phyloP scores from a whole-genome alignment of 2,113 vertebrate species.

The Percopsis transmontana region DNA sequence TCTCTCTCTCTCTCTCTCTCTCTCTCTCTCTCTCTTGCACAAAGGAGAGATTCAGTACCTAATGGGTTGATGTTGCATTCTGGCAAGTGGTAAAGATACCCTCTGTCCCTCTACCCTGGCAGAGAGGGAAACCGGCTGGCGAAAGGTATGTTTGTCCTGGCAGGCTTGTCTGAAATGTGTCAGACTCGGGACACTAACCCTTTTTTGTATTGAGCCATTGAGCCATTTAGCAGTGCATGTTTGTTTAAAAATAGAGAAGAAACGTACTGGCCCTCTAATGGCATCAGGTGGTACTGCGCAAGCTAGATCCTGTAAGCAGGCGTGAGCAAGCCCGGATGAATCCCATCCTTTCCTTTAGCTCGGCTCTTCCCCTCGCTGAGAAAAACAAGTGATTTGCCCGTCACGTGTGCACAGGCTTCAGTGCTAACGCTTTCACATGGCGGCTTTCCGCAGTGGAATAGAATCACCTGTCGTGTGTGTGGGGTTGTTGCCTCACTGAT shows the following conservation, averaged over 20 bases:
- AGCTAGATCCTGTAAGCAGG: too few relatives aligned
- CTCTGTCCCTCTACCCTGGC: conserved; percentile 20
- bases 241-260: not conserved
- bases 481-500: too few relatives aligned
- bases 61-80: conserved; percentile 47
- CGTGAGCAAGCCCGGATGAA: too few relatives aligned
- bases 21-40: not conserved
- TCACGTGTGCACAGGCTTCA: too few relatives aligned
- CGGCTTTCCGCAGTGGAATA: too few relatives aligned
- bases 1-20: conserved; percentile 3
- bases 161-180: conserved; percentile 6
- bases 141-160: conserved; percentile 18
- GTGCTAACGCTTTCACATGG: too few relatives aligned
- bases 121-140: conserved; percentile 30
- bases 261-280: conserved; percentile 17
- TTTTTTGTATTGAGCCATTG: not conserved
- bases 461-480: not conserved
- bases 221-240: not conserved
- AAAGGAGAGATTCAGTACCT: conserved; percentile 17
- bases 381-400: too few relatives aligned
- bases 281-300: too few relatives aligned
- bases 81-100: conserved; percentile 6
- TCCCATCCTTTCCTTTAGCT: too few relatives aligned
- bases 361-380: too few relatives aligned
- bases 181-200: not conserved